Base-by-base conservation (phyloP, 30 jellyfish, hydroid and myxozoan genomes). In the Hydractinia echinata region DNA sequence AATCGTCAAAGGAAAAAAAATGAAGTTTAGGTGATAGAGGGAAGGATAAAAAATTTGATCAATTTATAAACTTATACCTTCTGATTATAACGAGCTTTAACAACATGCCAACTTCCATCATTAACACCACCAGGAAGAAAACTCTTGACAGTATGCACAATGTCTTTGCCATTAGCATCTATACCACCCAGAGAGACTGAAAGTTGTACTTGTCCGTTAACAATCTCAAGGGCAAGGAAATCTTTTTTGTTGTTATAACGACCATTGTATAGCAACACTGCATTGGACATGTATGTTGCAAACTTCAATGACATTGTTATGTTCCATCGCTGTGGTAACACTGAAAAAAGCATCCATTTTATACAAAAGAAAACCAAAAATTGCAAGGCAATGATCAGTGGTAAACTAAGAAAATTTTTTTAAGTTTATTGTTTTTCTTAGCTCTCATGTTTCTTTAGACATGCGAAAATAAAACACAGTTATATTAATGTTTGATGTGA, bases 121-220 rank as follows among this genome's bases (percentile, higher is more conserved):
- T 81, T 92, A n/a, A 92, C 98, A 54, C 98, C 98, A 53, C 98
- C 98, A 66, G 81, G 89, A 16, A 87, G 78, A 68, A 87, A 81
- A 14, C 96, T 72, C 53, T 77, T 80, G 52, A 92, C 98, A 54
- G 81, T 14, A 13, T 83, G 79, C 8, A 87, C 77, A 10, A 84
- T 72, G n/a, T 78, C 87, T 5, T 61, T 21, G 49, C 67, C 52
- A n/a, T 51, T 50, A 5, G 55, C 53, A 14, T 8, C 15, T 2
- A 30, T 30, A 3, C 70, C 44, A 39, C 87, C 87, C 49, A 52
- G 20, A 6, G 83, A 61, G 9, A 80, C 82, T 8, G 85, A 52
- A 21, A 80, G 50, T 48, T 19, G 54, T 19, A 86, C 96, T 72
- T 92, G 98, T 9, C 96, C 98, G 51, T 85, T 81, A 14, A 70